Percentiles rank a stretch among this genome's conserved stretches.
Evolutionary conservation across 2,797 vertebrate genomes (phyloP).

Genomic region (Amazonetta brasiliensis): DNA sequence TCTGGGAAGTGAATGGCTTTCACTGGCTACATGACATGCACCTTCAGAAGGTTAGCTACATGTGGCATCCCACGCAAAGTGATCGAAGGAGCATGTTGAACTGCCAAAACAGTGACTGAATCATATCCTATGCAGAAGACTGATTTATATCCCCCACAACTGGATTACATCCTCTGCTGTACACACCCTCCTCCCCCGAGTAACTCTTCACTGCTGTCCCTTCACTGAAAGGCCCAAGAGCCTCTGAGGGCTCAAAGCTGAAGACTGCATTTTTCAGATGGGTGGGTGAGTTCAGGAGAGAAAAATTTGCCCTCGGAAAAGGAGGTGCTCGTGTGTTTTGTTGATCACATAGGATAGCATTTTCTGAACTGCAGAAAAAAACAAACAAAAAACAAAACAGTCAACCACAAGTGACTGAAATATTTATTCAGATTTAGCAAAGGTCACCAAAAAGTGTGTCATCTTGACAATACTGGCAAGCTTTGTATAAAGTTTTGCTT

Average conservation of each 20-base stretch:
- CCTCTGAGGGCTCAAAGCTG: background rate
- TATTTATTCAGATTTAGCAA: background rate
- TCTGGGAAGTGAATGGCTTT: background rate
- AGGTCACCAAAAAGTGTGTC: background rate
- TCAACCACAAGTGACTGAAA: background rate
- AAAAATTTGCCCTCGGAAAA: background rate
- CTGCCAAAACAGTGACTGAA: background rate
- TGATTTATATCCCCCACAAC: background rate
- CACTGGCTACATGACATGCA: fast-evolving
- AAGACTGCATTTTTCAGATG: background rate
- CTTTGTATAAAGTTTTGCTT: background rate
- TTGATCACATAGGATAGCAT: background rate
- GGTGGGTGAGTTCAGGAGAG: background rate
- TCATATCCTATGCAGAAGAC: background rate
- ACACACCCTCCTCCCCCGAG: background rate
- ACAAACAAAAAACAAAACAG: background rate
- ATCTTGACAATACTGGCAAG: conserved; percentile 21
- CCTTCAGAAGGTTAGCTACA: background rate
- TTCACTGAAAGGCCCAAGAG: background rate
- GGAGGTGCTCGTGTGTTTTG: background rate
- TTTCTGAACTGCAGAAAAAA: background rate
- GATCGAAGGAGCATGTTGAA: background rate
- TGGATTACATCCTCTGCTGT: background rate
- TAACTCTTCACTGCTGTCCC: background rate
- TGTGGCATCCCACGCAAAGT: background rate